A percentile compares a stretch with the other conserved stretches of the same genome.
Conservation (phyloP, 2,797 vertebrate species). For the Enteromius treurensis region DNA sequence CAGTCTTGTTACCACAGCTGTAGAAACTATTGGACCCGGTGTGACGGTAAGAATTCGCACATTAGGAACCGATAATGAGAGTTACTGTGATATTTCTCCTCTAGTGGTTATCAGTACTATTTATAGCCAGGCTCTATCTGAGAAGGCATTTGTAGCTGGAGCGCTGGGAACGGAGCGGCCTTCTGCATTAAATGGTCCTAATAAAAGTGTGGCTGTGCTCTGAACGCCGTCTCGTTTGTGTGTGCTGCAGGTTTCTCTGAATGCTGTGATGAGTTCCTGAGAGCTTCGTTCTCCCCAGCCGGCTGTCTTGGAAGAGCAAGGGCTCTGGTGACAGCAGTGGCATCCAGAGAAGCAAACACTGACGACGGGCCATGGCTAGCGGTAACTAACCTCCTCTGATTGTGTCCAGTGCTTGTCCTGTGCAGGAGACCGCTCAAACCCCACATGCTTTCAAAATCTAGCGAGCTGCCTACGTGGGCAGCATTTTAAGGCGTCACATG, state of each 20-base stretch:
- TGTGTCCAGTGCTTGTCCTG: conserved; percentile 1
- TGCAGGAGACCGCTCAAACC: conserved; percentile 24
- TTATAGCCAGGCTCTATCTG: conserved; percentile 32
- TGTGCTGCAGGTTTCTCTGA: conserved; percentile 71
- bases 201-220: conserved; percentile 20
- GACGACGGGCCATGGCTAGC: conserved; percentile 84
- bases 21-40: conserved; percentile 11
- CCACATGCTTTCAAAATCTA: background rate
- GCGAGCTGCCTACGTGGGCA: background rate
- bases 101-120: conserved; percentile 28
- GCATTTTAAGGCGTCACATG: background rate
- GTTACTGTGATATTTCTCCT: conserved; percentile 22
- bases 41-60: background rate
- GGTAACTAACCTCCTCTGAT: conserved; percentile 72
- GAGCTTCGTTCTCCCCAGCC: conserved; percentile 61
- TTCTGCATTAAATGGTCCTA: conserved; percentile 25
- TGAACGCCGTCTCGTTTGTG: conserved; percentile 27
- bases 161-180: background rate
- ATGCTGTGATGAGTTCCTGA: conserved; percentile 57
- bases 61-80: conserved; percentile 32
- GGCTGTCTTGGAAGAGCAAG: conserved; percentile 70
- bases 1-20: conserved; percentile 6
- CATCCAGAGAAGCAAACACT: conserved; percentile 65
- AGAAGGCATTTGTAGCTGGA: conserved; percentile 21
- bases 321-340: conserved; percentile 76